A percentile compares a stretch with the other conserved stretches of the same genome.
Evolutionary conservation across 2,797 vertebrate species (phyloP).

Genomic region (Heterohyrax brucei): DNA sequence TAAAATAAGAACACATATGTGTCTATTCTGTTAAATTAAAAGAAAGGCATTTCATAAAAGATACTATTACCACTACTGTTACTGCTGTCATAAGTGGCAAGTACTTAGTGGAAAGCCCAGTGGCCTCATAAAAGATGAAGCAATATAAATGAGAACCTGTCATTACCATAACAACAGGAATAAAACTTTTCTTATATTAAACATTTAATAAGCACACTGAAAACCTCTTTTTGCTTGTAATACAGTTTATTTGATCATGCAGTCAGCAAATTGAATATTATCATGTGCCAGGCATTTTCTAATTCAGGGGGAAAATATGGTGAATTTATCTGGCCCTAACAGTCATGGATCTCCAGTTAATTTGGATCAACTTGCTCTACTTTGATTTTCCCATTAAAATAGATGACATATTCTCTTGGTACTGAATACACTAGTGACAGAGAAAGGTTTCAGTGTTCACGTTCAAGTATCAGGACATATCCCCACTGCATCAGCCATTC

Average conservation of each 20-base stretch:
- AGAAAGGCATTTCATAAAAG: background rate
- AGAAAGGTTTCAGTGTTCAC: background rate
- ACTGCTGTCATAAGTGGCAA: background rate
- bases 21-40: background rate
- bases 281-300: background rate
- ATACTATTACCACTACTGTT: background rate
- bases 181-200: background rate
- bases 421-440: background rate
- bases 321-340: background rate
- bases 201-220: constrained; percentile 16
- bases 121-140: background rate
- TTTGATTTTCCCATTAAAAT: constrained; percentile 16
- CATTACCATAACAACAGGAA: background rate
- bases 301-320: background rate
- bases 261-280: background rate
- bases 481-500: background rate
- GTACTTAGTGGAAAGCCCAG: background rate
- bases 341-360: background rate
- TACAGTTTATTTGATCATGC: background rate
- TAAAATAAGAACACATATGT: background rate
- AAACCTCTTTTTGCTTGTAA: background rate
- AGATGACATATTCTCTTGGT: background rate
- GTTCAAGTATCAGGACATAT: background rate
- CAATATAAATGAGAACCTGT: background rate
- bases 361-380: background rate